A percentile compares a stretch with the other conserved stretches of the same genome.
These are phyloP conservation scores for Ectemnius cavifrons DNA, from an alignment of 2,888 invertebrate species.

Conservation along the genomic window DNA sequence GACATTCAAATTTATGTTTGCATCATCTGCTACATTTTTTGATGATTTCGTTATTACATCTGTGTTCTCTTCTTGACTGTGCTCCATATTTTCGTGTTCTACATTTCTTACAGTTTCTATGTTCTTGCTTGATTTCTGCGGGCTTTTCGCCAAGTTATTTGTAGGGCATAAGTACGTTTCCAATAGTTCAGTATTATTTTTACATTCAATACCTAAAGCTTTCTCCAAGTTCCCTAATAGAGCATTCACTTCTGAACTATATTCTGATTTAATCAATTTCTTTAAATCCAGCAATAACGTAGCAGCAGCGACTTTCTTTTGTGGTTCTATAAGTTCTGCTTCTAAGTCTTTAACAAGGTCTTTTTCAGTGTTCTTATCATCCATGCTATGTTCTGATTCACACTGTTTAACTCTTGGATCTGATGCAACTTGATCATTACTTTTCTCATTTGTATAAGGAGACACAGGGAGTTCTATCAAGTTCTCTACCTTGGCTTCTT, in stretches of 20 bases:
- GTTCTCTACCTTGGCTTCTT: constrained; percentile 64
- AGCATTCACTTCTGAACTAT: constrained; percentile 67
- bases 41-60: constrained; percentile 33
- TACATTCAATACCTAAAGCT: constrained; percentile 66
- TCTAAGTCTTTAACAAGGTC: constrained; percentile 57
- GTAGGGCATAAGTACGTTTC: constrained; percentile 56
- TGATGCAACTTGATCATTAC: neutral
- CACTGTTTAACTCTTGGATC: constrained; percentile 2
- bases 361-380: constrained; percentile 4
- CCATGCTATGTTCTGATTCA: neutral
- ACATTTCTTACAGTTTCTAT: constrained; percentile 38
- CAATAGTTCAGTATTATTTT: constrained; percentile 69
- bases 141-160: constrained; percentile 49
- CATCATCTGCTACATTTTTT: constrained; percentile 31
- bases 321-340: constrained; percentile 58
- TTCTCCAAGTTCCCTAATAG: constrained; percentile 70
- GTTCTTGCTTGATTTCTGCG: constrained; percentile 21
- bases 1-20: constrained; percentile 35
- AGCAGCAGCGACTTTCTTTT: constrained; percentile 63
- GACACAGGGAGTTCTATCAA: constrained; percentile 69
- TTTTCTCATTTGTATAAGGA: constrained; percentile 39
- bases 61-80: constrained; percentile 53
- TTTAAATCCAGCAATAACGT: constrained; percentile 69
- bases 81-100: constrained; percentile 41
- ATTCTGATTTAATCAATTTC: constrained; percentile 68